A percentile compares a stretch with the other conserved stretches of the same genome.
phyloP scores from a whole-genome alignment of 2,113 vertebrate genomes.

The Cololabis saira region DNA sequence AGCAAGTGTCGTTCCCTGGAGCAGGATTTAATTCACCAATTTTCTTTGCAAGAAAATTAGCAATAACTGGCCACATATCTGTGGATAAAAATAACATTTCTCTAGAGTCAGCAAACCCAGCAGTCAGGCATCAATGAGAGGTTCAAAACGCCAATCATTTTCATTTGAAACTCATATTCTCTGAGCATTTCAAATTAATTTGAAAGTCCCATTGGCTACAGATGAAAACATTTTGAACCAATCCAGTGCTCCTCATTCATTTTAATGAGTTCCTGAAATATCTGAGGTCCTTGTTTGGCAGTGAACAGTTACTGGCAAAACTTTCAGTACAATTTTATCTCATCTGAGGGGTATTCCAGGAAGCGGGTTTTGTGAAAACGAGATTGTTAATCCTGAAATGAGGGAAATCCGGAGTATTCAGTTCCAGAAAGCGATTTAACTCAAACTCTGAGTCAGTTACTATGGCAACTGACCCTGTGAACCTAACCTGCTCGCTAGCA shows the following conservation, averaged over 20 bases:
- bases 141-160: slow-evolving; percentile 47
- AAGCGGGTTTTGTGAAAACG: too few species aligned
- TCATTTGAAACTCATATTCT: slow-evolving; percentile 47
- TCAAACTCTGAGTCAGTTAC: too few species aligned
- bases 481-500: too few species aligned
- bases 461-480: too few species aligned
- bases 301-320: too few species aligned
- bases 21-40: slow-evolving; percentile 46
- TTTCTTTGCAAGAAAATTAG: slow-evolving; percentile 25
- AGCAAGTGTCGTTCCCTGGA: slow-evolving; percentile 19
- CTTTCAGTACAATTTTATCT: slow-evolving; percentile 41
- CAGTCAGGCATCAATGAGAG: slow-evolving; percentile 42
- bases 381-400: too few species aligned
- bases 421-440: too few species aligned
- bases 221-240: slow-evolving; percentile 69
- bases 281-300: slow-evolving; percentile 23
- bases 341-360: slow-evolving; percentile 37
- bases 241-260: slow-evolving; percentile 67
- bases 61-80: slow-evolving; percentile 37
- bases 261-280: slow-evolving; percentile 72
- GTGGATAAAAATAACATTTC: slow-evolving; percentile 48
- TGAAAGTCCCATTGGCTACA: slow-evolving; percentile 53
- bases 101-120: slow-evolving; percentile 41
- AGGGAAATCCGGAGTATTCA: too few species aligned
- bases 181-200: slow-evolving; percentile 67